Percentiles rank a stretch among this genome's conserved stretches.
Evolutionary conservation across 2,797 vertebrate genomes (phyloP).

Genomic region (Ceyx erithaca): DNA sequence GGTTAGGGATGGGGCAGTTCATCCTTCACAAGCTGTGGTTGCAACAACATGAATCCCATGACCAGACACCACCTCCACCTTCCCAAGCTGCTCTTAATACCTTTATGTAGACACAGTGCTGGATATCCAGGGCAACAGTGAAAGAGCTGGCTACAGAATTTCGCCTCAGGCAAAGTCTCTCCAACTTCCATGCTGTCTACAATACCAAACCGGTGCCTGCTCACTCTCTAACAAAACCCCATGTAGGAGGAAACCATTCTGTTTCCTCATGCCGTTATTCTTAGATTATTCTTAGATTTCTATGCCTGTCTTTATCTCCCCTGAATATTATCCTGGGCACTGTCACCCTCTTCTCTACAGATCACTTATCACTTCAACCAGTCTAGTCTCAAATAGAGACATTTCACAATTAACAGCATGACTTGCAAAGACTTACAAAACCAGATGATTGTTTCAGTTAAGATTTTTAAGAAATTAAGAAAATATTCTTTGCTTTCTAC

Average conservation of each 20-base stretch:
- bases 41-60: fast-evolving
- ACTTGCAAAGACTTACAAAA: not conserved
- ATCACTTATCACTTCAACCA: not conserved
- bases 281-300: not conserved
- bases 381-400: not conserved
- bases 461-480: not conserved
- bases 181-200: not conserved
- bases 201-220: not conserved
- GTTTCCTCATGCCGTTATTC: not conserved
- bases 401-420: not conserved
- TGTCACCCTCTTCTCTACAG: not conserved
- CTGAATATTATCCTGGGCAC: not conserved
- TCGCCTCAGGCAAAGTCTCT: not conserved
- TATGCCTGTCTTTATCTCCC: not conserved
- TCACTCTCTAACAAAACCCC: not conserved
- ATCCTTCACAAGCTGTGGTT: not conserved
- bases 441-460: not conserved
- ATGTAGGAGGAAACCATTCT: not conserved
- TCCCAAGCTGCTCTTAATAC: not conserved
- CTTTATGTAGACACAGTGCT: fast-evolving
- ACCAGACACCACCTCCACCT: not conserved
- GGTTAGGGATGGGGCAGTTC: not conserved
- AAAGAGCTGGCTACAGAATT: not conserved
- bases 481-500: not conserved
- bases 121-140: not conserved